These are phyloP conservation scores for Centropus unirufus DNA, from an alignment of 2,113 vertebrate species.

Conservation along the genomic window DNA sequence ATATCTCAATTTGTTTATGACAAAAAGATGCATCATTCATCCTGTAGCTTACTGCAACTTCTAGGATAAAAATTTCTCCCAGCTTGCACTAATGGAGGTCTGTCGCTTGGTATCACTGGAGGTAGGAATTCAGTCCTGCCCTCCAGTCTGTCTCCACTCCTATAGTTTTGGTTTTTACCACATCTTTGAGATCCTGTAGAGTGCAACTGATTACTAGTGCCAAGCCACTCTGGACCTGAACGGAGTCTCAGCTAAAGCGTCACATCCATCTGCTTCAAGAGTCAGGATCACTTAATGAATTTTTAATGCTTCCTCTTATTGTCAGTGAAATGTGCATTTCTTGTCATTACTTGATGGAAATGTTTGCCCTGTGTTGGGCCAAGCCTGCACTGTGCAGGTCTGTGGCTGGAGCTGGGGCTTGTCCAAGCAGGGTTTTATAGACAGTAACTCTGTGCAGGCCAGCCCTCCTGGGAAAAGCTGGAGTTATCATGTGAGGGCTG, in stretches of 20 bases:
- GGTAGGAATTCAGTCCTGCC: background rate
- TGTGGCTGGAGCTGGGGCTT: background rate
- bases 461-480: rapidly evolving
- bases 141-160: rapidly evolving
- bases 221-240: too few relatives aligned
- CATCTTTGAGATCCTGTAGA: background rate
- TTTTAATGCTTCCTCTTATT: background rate
- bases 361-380: rapidly evolving
- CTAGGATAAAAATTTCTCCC: background rate
- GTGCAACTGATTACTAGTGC: rapidly evolving
- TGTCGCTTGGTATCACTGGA: background rate
- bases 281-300: too few relatives aligned
- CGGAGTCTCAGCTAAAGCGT: background rate
- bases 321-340: background rate
- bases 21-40: background rate
- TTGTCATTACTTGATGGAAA: background rate
- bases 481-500: rapidly evolving
- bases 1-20: background rate
- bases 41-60: background rate
- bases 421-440: background rate
- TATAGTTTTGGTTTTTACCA: too few relatives aligned
- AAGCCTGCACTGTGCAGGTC: background rate
- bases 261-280: background rate
- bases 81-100: rapidly evolving
- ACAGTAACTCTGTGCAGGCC: background rate